Conservation (phyloP, 2,888 invertebrate genomes). For the Ornithoptera priamus region DNA sequence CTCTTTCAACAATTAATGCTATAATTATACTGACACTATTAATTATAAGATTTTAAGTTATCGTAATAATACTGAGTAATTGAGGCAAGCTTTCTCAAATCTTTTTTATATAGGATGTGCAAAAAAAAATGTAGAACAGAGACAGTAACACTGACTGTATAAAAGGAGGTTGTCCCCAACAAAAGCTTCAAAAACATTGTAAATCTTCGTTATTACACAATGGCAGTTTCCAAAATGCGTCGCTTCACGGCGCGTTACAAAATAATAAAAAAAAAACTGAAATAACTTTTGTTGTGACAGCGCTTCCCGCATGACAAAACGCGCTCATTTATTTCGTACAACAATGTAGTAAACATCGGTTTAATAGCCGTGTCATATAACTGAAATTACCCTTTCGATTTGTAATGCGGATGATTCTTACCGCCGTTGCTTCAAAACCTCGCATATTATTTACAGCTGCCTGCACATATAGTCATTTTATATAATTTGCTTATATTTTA, state of each 20-base stretch:
- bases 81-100: not conserved
- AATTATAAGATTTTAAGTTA: too few relatives aligned
- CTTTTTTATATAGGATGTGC: not conserved
- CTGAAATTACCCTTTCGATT: slow-evolving; percentile 64
- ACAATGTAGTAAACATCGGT: slow-evolving; percentile 73
- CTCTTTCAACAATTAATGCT: too few relatives aligned
- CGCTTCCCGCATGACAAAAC: slow-evolving; percentile 73
- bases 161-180: slow-evolving; percentile 16
- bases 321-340: slow-evolving; percentile 70
- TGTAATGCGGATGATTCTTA: slow-evolving; percentile 43
- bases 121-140: not conserved
- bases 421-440: slow-evolving; percentile 18
- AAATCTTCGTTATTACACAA: slow-evolving; percentile 59
- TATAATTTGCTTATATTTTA: not conserved
- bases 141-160: not conserved
- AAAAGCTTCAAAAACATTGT: slow-evolving; percentile 41
- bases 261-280: slow-evolving; percentile 71
- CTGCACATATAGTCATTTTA: slow-evolving; percentile 1
- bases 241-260: slow-evolving; percentile 71
- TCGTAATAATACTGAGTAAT: too few relatives aligned
- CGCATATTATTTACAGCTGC: slow-evolving; percentile 25
- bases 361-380: slow-evolving; percentile 68
- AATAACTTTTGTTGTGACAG: slow-evolving; percentile 78
- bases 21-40: too few relatives aligned
- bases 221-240: slow-evolving; percentile 63